Evolutionary conservation across 2,888 invertebrate species (phyloP).

Genomic region (Drosophila testacea): DNA sequence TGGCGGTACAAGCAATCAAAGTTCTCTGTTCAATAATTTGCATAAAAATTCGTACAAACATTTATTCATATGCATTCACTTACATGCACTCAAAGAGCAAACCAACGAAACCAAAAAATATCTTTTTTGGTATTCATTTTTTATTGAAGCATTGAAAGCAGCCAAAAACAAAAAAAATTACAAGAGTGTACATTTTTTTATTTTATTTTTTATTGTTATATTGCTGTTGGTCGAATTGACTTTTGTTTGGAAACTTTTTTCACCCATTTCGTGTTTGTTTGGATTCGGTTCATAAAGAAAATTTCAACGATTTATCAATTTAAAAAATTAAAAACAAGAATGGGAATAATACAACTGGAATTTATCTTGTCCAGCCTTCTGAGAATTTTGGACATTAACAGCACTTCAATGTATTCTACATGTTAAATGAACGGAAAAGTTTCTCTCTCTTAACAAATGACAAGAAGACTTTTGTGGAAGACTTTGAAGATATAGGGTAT

Average conservation of each 20-base stretch:
- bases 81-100: conserved; percentile 54
- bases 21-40: conserved; percentile 42
- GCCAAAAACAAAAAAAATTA: conserved; percentile 14
- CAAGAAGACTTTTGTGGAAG: background rate
- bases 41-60: conserved; percentile 59
- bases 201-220: conserved; percentile 25
- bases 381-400: conserved; percentile 34
- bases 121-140: conserved; percentile 58
- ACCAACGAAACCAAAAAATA: conserved; percentile 12
- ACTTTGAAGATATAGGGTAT: background rate
- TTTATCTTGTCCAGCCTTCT: conserved; percentile 13
- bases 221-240: conserved; percentile 32
- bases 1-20: conserved; percentile 29
- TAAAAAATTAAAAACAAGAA: conserved; percentile 27
- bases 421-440: conserved; percentile 52
- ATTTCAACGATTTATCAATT: conserved; percentile 69
- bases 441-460: background rate
- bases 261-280: conserved; percentile 44
- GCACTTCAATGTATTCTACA: conserved; percentile 58
- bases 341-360: conserved; percentile 10
- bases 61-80: conserved; percentile 76
- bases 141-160: conserved; percentile 48
- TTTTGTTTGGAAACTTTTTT: conserved; percentile 57
- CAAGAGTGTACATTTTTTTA: conserved; percentile 24
- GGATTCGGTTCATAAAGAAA: conserved; percentile 65